Percentiles rank a stretch among this genome's conserved stretches.
Evolutionary conservation across 2,113 vertebrate genomes (phyloP).

Genomic region (Oxyura jamaicensis): DNA sequence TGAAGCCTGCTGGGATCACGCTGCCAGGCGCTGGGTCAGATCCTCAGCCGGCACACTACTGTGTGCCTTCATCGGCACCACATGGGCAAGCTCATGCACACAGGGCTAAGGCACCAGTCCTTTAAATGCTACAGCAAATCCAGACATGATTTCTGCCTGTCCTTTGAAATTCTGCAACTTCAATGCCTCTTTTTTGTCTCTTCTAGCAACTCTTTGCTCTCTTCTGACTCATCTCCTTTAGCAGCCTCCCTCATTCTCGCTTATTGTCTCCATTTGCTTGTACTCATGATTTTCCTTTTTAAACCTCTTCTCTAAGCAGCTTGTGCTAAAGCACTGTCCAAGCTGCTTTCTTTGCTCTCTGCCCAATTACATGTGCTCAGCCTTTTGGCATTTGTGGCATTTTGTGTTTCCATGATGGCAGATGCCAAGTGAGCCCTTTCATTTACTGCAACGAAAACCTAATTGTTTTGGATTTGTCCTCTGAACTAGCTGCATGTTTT

Average conservation of each 20-base stretch:
- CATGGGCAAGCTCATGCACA: background rate
- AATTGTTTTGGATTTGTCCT: slow-evolving; percentile 8
- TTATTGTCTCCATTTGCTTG: background rate
- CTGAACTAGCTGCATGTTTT: slow-evolving; percentile 6
- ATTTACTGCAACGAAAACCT: slow-evolving; percentile 29
- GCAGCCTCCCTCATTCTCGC: background rate
- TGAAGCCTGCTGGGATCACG: background rate
- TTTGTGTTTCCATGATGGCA: slow-evolving; percentile 11
- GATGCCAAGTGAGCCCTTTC: background rate
- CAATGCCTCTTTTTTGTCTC: background rate
- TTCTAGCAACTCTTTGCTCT: background rate
- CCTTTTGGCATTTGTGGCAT: background rate
- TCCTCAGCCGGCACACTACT: background rate
- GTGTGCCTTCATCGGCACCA: background rate
- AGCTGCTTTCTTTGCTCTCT: slow-evolving; percentile 21
- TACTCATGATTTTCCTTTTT: background rate
- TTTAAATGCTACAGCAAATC: background rate
- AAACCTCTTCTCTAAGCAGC: background rate
- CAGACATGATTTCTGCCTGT: background rate
- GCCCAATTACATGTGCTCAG: background rate
- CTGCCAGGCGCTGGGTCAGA: background rate
- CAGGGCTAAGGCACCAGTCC: background rate
- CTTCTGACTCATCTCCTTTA: background rate
- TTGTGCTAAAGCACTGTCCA: background rate
- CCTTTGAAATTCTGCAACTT: background rate